Percentiles rank a stretch among this genome's conserved stretches.
phyloP scores from a whole-genome alignment of 2,113 vertebrate species.

The Siphamia tubifer region DNA sequence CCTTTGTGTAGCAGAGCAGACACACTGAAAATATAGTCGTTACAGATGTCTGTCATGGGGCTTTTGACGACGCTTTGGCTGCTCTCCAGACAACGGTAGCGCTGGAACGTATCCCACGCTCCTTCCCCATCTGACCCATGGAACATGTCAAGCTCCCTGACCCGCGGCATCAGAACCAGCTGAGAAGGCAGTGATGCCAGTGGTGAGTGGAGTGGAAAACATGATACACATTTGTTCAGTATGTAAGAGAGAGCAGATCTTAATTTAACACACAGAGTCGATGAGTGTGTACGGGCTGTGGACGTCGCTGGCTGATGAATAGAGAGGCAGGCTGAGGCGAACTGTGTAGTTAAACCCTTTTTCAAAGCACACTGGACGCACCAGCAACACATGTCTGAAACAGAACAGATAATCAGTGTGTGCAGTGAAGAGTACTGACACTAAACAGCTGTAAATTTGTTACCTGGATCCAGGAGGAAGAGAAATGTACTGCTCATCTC shows the following conservation, averaged over 20 bases:
- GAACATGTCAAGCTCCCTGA: slow-evolving; percentile 92
- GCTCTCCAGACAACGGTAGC: slow-evolving; percentile 94
- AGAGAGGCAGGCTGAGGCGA: slow-evolving; percentile 84
- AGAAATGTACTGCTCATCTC: slow-evolving; percentile 88
- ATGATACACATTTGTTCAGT: neutral
- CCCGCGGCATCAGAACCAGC: slow-evolving; percentile 93
- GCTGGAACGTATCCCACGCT: slow-evolving; percentile 94
- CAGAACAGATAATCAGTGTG: neutral
- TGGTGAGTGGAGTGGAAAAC: neutral
- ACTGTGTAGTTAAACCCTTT: slow-evolving; percentile 91
- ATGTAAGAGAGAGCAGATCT: neutral
- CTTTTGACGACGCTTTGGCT: slow-evolving; percentile 93
- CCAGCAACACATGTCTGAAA: slow-evolving; percentile 86
- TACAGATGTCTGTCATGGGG: slow-evolving; percentile 92
- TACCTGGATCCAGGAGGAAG: slow-evolving; percentile 88
- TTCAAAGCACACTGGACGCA: slow-evolving; percentile 89
- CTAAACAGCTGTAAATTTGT: neutral
- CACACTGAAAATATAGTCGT: slow-evolving; percentile 92
- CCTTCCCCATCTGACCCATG: slow-evolving; percentile 81
- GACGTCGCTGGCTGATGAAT: slow-evolving; percentile 77
- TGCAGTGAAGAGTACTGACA: neutral
- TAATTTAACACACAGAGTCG: slow-evolving; percentile 86
- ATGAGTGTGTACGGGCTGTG: slow-evolving; percentile 90
- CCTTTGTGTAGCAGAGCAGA: slow-evolving; percentile 92
- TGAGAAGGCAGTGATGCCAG: slow-evolving; percentile 40